These are phyloP conservation scores for Carduelis carduelis DNA, from an alignment of 2,797 vertebrate genomes.

Conservation along the genomic window DNA sequence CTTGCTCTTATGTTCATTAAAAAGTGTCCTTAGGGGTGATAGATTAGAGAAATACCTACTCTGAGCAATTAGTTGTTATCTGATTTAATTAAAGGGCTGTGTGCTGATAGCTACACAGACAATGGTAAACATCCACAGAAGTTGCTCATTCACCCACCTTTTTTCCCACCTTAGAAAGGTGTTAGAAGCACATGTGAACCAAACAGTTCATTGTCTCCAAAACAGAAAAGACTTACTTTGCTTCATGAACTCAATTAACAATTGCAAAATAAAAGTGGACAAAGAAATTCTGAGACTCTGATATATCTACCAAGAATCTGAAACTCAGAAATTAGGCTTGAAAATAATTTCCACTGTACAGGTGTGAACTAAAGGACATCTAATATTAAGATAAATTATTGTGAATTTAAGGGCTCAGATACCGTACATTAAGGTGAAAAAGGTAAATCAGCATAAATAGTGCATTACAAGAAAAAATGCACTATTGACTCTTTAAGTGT, in stretches of 20 bases:
- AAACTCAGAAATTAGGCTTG: neutral
- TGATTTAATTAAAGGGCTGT: slow-evolving; percentile 2
- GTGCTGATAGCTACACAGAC: neutral
- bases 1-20: neutral
- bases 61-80: neutral
- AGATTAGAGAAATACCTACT: neutral
- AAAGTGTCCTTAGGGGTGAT: neutral
- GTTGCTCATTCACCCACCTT: neutral
- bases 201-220: neutral
- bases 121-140: neutral
- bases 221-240: neutral
- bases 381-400: neutral
- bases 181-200: neutral
- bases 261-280: neutral
- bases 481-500: neutral
- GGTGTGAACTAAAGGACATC: neutral
- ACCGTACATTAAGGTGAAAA: neutral
- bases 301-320: neutral
- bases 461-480: neutral
- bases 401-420: neutral
- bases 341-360: neutral
- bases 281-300: neutral
- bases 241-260: neutral
- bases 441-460: neutral
- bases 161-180: neutral